Evolutionary conservation across 2,113 vertebrate species (phyloP), one percentile per base, ranked within the genome.

Genomic region (Notarius quadriscutis): DNA sequence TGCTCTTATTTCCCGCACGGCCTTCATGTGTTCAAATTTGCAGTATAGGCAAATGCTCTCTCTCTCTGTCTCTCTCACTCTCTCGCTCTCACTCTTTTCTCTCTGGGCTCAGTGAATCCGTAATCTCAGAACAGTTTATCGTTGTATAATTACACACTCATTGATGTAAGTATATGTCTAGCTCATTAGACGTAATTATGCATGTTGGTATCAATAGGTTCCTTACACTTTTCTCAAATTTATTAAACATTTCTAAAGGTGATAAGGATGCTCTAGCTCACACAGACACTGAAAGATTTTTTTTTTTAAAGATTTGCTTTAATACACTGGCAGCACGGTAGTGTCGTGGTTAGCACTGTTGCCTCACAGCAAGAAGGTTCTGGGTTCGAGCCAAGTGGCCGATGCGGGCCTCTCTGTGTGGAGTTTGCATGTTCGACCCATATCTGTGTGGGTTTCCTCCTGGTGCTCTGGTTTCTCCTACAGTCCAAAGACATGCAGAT

Each of bases 1-100:
- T 91, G 88, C 80, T 71, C 89, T 94, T 93, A 93, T 94, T 95
- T 94, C 93, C 94, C 93, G 27, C 18, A 86, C 77, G 93, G 89
- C 86, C 88, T 91, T 89, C 86, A 91, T 93, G 86, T 5, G 41
- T 63, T 78, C 84, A 51, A 90, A 91, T 69, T 20, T 88, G 82
- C 74, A 77, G 58, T 65, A 18, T 14, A 27, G 57, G 57, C 63
- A 77, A 79, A 78, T 63, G 53, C 60, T 79, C n/a, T 48, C 58
- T 80, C 25, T 57, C 30, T 30, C n/a, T n/a, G 15, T 74, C 27
- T 80, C 53, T 78, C 15, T 86, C 17, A 71, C 12, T 86, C 17
- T 72, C 17, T 88, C 7, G 22, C 2, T 87, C 14, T 79, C 60
- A 83, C 22, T 81, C 18, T 83, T 60, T 27, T 91, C 81, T 88